Percentiles rank a stretch among this genome's conserved stretches.
phyloP scores from a whole-genome alignment of 2,888 invertebrate species.

The Nezara viridula region DNA sequence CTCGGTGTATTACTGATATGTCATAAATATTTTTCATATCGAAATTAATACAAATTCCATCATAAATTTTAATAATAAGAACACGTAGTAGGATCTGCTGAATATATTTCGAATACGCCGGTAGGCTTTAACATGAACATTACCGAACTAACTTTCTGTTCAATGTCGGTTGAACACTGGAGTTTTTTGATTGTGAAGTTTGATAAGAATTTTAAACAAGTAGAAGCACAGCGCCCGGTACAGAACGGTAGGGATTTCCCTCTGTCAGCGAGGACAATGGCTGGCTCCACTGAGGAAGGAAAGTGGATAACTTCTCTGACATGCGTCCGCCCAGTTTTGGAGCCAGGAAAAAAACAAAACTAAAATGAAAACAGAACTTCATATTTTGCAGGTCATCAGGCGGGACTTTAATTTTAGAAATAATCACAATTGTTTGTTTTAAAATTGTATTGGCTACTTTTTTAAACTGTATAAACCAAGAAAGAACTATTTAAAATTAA shows the following conservation, averaged over 20 bases:
- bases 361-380: not conserved
- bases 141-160: not conserved
- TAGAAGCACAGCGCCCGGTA: not conserved
- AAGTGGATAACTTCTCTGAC: not conserved
- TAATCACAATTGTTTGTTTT: no score
- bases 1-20: no score
- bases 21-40: no score
- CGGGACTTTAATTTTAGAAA: no score
- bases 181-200: not conserved
- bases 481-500: no score
- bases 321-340: not conserved
- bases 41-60: no score
- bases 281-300: not conserved
- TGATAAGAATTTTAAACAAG: not conserved
- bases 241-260: not conserved
- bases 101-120: not conserved
- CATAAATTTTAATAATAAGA: no score
- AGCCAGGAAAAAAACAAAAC: not conserved
- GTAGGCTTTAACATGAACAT: no score
- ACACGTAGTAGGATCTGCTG: not conserved
- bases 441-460: no score
- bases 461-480: no score
- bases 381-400: not conserved
- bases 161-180: no score
- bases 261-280: not conserved